These are phyloP conservation scores for Elgaria multicarinata DNA, from an alignment of 2,113 vertebrate genomes.

Conservation along the genomic window DNA sequence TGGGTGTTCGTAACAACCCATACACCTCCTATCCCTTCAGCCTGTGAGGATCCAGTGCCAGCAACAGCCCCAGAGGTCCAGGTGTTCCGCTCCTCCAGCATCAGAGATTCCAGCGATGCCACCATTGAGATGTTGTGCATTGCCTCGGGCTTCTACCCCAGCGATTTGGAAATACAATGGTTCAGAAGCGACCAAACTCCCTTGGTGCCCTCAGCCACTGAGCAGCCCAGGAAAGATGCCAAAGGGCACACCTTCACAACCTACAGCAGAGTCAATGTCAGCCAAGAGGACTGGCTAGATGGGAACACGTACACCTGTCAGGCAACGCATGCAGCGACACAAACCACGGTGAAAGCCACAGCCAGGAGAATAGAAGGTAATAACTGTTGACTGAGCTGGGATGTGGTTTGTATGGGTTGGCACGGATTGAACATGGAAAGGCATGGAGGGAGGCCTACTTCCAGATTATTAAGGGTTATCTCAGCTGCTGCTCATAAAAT, in stretches of 20 bases:
- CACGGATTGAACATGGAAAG: background rate
- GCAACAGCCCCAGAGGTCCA: background rate
- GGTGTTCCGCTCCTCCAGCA: slow-evolving; percentile 59
- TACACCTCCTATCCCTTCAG: background rate
- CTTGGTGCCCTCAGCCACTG: fast-evolving
- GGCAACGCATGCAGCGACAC: slow-evolving; percentile 13
- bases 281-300: slow-evolving; percentile 41
- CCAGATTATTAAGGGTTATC: too few species aligned
- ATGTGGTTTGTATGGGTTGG: fast-evolving
- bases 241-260: slow-evolving; percentile 26
- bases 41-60: fast-evolving
- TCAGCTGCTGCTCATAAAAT: too few species aligned
- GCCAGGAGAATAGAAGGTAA: slow-evolving; percentile 63
- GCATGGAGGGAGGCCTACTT: too few species aligned
- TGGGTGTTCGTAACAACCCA: background rate
- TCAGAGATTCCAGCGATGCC: fast-evolving
- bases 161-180: slow-evolving; percentile 41
- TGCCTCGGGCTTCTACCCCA: slow-evolving; percentile 31
- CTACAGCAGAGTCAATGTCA: slow-evolving; percentile 55
- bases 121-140: slow-evolving; percentile 62
- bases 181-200: background rate
- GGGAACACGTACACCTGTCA: slow-evolving; percentile 55
- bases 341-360: fast-evolving
- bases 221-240: background rate
- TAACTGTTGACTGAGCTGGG: too few species aligned